These are phyloP conservation scores for Caenorhabditis sp. DNA, from an alignment of 2,888 invertebrate species.

Conservation along the genomic window DNA sequence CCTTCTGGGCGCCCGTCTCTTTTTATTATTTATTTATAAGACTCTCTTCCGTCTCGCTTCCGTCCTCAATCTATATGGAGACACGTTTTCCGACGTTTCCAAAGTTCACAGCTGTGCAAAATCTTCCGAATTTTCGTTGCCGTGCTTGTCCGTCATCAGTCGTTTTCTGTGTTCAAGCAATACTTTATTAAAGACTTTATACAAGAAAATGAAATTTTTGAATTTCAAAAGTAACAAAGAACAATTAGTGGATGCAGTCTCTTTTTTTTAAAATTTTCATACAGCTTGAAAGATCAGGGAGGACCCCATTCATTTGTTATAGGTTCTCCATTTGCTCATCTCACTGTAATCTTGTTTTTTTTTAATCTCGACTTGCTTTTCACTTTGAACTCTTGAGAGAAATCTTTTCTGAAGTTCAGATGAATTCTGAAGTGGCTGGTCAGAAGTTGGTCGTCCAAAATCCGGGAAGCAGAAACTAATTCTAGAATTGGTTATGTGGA, in stretches of 20 bases:
- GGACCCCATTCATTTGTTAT: background rate
- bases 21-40: conserved; percentile 61
- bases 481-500: background rate
- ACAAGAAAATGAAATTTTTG: no score
- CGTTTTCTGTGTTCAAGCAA: background rate
- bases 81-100: conserved; percentile 37
- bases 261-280: conserved; percentile 25
- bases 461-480: conserved; percentile 6
- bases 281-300: background rate
- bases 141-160: background rate
- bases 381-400: background rate
- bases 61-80: conserved; percentile 21
- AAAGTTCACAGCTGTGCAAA: conserved; percentile 53
- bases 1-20: conserved; percentile 7
- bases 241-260: no score
- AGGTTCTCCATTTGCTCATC: background rate
- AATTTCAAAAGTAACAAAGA: no score
- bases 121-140: conserved; percentile 11
- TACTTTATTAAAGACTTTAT: conserved; percentile 1
- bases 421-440: background rate
- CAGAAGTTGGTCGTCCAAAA: background rate
- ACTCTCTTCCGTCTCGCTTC: background rate
- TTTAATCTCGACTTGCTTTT: background rate
- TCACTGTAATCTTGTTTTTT: background rate
- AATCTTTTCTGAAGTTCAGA: background rate